A percentile compares a stretch with the other conserved stretches of the same genome.
Evolutionary conservation across 2,888 invertebrate genomes (phyloP).

Genomic region (Apotomis betuletana): DNA sequence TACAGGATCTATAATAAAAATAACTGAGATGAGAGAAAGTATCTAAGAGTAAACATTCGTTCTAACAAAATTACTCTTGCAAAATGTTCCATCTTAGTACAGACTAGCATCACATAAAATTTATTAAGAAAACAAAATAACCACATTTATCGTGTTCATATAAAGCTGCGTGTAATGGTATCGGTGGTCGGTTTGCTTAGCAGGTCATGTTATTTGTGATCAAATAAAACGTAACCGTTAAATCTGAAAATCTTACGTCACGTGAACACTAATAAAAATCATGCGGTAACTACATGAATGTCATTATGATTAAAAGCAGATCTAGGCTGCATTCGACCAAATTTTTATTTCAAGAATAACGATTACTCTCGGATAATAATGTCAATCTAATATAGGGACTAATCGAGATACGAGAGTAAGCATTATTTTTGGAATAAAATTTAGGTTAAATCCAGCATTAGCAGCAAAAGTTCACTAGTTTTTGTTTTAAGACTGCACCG

Average conservation of each 20-base stretch:
- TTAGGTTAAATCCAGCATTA: background rate
- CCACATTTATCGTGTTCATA: slow-evolving; percentile 3
- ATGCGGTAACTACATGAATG: slow-evolving; percentile 19
- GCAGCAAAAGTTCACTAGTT: slow-evolving; percentile 43
- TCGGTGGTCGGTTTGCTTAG: background rate
- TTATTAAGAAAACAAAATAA: slow-evolving; percentile 11
- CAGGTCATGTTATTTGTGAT: background rate
- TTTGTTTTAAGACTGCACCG: no score
- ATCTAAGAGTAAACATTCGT: background rate
- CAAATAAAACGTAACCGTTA: slow-evolving; percentile 30
- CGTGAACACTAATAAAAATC: slow-evolving; percentile 48
- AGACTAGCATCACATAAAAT: background rate
- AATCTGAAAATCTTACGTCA: slow-evolving; percentile 76
- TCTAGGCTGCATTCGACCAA: no score
- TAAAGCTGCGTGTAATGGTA: slow-evolving; percentile 21
- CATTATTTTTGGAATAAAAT: no score
- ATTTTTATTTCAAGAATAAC: no score
- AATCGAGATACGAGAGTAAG: no score
- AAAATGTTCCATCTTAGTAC: slow-evolving; percentile 5
- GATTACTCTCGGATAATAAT: no score
- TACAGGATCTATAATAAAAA: background rate
- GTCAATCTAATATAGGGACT: no score
- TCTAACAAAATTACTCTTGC: background rate
- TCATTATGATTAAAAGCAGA: slow-evolving; percentile 12
- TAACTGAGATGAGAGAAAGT: no score